These are phyloP conservation scores for Chaetodon trifascialis DNA, from an alignment of 2,113 vertebrate species.

Conservation along the genomic window DNA sequence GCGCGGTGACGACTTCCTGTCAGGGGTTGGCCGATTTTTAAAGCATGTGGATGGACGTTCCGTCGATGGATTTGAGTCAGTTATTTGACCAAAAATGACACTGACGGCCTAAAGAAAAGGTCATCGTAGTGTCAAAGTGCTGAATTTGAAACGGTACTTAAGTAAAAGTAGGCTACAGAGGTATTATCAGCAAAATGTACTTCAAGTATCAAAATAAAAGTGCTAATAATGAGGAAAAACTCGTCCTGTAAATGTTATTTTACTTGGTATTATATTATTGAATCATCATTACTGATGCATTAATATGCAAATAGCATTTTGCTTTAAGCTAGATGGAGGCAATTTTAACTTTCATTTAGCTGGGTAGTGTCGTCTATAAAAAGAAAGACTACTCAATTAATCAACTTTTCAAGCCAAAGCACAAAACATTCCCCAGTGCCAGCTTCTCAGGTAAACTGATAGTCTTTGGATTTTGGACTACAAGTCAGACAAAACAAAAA, in stretches of 20 bases:
- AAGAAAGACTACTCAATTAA: neutral
- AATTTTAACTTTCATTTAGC: neutral
- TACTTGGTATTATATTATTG: neutral
- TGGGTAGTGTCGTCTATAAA: neutral
- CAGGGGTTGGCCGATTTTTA: slow-evolving; percentile 27
- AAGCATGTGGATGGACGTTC: slow-evolving; percentile 13
- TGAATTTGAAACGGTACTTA: neutral
- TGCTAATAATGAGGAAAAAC: neutral
- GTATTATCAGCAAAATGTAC: neutral
- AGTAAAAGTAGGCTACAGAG: neutral
- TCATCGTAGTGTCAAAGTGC: neutral
- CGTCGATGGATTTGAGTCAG: neutral
- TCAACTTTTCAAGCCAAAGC: neutral
- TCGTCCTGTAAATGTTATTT: neutral
- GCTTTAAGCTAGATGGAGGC: too few relatives aligned
- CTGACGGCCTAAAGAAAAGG: neutral
- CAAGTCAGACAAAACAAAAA: too few relatives aligned
- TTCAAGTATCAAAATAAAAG: neutral
- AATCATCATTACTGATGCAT: neutral
- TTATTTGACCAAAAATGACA: neutral
- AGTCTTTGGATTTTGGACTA: too few relatives aligned
- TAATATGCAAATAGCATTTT: neutral
- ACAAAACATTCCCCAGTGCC: neutral
- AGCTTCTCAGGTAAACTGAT: too few relatives aligned
- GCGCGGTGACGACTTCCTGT: slow-evolving; percentile 65